phyloP scores from a whole-genome alignment of 2,113 vertebrate species.

The Ginglymostoma cirratum region DNA sequence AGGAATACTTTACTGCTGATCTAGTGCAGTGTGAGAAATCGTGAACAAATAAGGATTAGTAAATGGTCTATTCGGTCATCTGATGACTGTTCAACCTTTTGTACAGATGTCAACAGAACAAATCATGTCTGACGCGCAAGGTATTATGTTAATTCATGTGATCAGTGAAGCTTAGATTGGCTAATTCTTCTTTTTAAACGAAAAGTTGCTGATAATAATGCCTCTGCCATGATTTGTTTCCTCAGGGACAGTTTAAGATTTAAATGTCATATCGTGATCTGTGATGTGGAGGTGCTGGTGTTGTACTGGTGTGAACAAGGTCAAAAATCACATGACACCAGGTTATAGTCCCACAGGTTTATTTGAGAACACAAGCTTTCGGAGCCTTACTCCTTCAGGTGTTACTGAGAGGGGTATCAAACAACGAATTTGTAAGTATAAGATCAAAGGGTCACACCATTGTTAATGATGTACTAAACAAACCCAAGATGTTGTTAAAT shows the following conservation, averaged over 20 bases:
- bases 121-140: not conserved
- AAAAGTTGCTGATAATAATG: not conserved
- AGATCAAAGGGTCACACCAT: no score
- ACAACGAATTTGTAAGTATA: no score
- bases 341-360: no score
- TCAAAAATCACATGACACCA: no score
- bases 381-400: no score
- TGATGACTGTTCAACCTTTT: not conserved
- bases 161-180: not conserved
- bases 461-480: no score
- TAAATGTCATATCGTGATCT: not conserved
- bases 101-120: not conserved
- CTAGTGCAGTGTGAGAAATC: not conserved
- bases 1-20: not conserved
- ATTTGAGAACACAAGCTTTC: no score
- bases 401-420: no score
- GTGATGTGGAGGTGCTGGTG: no score
- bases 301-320: no score
- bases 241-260: not conserved
- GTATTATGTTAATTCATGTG: not conserved
- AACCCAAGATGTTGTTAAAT: no score
- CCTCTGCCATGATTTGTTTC: not conserved
- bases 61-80: not conserved
- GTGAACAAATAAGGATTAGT: not conserved
- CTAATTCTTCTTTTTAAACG: not conserved